Evolutionary conservation across 2,113 vertebrate species (phyloP).

Genomic region (Symphodus melops): DNA sequence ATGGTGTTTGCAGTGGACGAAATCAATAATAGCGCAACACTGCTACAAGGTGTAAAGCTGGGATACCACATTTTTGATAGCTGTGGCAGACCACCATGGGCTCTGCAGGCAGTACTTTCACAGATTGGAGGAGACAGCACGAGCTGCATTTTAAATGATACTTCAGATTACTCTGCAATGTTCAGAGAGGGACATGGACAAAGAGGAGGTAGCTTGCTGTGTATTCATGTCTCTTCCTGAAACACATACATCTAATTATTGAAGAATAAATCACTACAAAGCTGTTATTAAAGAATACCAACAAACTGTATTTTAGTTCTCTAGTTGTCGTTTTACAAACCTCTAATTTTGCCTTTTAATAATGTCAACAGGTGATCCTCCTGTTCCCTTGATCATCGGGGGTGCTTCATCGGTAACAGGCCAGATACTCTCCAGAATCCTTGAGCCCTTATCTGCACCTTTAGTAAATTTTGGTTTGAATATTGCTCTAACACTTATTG

Average conservation of each 20-base stretch:
- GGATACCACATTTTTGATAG: slow-evolving; percentile 80
- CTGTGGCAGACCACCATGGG: slow-evolving; percentile 70
- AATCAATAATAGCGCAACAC: slow-evolving; percentile 75
- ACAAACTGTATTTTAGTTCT: not conserved
- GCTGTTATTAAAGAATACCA: not conserved
- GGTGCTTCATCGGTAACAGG: slow-evolving; percentile 74
- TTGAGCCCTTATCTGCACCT: slow-evolving; percentile 76
- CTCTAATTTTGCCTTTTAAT: not conserved
- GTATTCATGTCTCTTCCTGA: not conserved
- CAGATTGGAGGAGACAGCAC: slow-evolving; percentile 69
- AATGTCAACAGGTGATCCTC: slow-evolving; percentile 33
- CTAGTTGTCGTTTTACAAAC: not conserved
- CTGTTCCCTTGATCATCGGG: slow-evolving; percentile 78
- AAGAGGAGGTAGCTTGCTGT: slow-evolving; percentile 12
- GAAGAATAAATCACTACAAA: not conserved
- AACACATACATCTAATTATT: not conserved
- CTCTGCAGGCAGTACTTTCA: slow-evolving; percentile 63
- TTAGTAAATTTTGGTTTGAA: slow-evolving; percentile 69
- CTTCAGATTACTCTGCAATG: not conserved
- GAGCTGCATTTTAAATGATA: slow-evolving; percentile 52
- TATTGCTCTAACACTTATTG: no score
- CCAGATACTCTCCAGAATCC: slow-evolving; percentile 71
- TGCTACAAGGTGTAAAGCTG: slow-evolving; percentile 80
- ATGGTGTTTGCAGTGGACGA: slow-evolving; percentile 84
- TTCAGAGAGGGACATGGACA: not conserved